Evolutionary conservation across 2,888 invertebrate genomes (phyloP).

Genomic region (Agelastica alni): DNA sequence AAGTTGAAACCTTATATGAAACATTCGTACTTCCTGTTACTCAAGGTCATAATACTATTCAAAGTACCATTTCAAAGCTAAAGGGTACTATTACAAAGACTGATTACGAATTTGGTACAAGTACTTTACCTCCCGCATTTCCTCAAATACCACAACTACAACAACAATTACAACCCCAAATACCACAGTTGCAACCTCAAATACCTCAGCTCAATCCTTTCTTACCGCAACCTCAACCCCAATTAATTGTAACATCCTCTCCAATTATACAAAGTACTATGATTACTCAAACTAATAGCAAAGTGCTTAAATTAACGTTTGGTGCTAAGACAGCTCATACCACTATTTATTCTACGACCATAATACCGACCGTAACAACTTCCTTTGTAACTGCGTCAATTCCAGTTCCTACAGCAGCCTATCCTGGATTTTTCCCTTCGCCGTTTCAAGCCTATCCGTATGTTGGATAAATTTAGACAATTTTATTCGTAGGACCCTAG

Average conservation of each 20-base stretch:
- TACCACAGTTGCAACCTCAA: conserved; percentile 36
- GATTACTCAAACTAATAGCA: conserved; percentile 78
- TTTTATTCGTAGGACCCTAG: conserved; percentile 10
- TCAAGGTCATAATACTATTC: conserved; percentile 74
- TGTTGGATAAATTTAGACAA: conserved; percentile 63
- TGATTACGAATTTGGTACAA: conserved; percentile 76
- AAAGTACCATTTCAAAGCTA: conserved; percentile 77
- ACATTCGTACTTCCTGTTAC: conserved; percentile 80
- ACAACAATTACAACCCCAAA: conserved; percentile 41
- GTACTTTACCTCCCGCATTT: conserved; percentile 65
- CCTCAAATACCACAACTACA: conserved; percentile 53
- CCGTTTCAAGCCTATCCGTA: conserved; percentile 75
- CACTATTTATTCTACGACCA: conserved; percentile 80
- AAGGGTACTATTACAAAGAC: conserved; percentile 80
- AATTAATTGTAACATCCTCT: conserved; percentile 77
- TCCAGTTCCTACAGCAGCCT: conserved; percentile 70
- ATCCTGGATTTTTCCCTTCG: conserved; percentile 77
- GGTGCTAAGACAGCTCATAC: conserved; percentile 90
- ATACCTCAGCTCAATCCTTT: conserved; percentile 59
- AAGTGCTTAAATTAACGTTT: conserved; percentile 82
- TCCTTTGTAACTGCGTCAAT: conserved; percentile 81
- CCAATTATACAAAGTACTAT: conserved; percentile 80
- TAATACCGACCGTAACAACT: conserved; percentile 82
- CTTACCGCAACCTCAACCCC: conserved; percentile 64
- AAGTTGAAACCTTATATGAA: conserved; percentile 79